Conservation (phyloP, 2,888 invertebrate genomes). For the Pammene aurita region DNA sequence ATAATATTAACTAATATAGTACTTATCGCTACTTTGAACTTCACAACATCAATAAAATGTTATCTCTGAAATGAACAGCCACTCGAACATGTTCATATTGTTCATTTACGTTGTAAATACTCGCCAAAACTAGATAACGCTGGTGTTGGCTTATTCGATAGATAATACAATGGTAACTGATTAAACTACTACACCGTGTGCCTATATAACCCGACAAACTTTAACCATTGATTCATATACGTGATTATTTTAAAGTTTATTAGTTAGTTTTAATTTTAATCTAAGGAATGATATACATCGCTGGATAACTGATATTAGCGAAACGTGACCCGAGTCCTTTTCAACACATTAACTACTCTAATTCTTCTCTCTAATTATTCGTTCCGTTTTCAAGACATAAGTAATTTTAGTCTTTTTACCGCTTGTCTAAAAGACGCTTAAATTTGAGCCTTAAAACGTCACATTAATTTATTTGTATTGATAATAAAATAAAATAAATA, state of each 20-base stretch:
- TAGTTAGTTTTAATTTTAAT: too few species aligned
- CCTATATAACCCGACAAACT: background rate
- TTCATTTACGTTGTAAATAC: constrained; percentile 67
- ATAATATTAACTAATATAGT: constrained; percentile 49
- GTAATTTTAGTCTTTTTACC: too few species aligned
- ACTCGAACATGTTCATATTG: constrained; percentile 72
- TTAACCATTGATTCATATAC: background rate
- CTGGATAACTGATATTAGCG: too few species aligned
- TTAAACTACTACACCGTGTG: constrained; percentile 53
- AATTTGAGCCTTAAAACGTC: background rate
- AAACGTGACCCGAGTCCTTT: too few species aligned
- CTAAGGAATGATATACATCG: too few species aligned
- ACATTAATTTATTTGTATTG: background rate
- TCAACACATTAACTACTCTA: too few species aligned
- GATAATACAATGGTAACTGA: constrained; percentile 69
- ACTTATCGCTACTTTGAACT: constrained; percentile 61
- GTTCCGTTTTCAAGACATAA: too few species aligned
- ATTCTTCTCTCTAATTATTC: too few species aligned
- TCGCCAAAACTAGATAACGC: constrained; percentile 64
- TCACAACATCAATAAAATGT: constrained; percentile 67
- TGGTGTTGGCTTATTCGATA: constrained; percentile 70
- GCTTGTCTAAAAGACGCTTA: too few species aligned
- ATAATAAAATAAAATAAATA: background rate
- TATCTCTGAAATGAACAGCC: constrained; percentile 62
- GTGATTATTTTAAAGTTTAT: too few species aligned